Evolutionary conservation across 2,113 vertebrate species (phyloP), one percentile per base, ranked within the genome.

Genomic region (Argyrosomus japonicus): DNA sequence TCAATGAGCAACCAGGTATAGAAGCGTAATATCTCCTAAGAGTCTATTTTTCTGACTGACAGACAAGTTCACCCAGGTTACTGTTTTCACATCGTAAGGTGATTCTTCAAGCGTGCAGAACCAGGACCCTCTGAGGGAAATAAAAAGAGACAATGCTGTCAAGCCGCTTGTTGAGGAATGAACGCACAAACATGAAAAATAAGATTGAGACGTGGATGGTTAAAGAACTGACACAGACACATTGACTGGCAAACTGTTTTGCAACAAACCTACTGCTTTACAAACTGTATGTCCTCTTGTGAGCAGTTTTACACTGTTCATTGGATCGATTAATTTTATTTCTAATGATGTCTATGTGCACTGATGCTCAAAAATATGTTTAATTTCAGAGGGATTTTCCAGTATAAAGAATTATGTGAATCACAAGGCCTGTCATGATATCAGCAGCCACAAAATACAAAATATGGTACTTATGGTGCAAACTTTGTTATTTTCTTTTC

Each of bases 11-110:
- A 89, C 90, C 93, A 92, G 90, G 89, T 94, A 91, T 88, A 89
- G 87, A 91, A 87, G 89, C 75, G 23, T 93, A 88, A 92, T 94
- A 87, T 92, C 89, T 93, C 90, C 90, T 93, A 90, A 90, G 84
- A 94, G 89, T 93, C 84, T 86, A 90, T 93, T 91, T 92, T 88
- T 89, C 82, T 91, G 92, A 88, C 90, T 95, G 94, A 93, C 92
- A 92, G 93, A 91, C 93, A 92, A 82, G 91, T 92, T 92, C 89
- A 84, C 60, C 74, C 53, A 81, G 91, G 89, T 91, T 85, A 88
- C 78, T 89, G 87, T 90, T 92, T 90, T 91, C 81, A 53, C 82
- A 65, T 86, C 27, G 64, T 40, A 68, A 84, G 80, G 87, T 72
- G 86, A 77, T 91, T 86, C 89, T 85, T 91, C 84, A 93, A 78